phyloP scores from a whole-genome alignment of 2,888 invertebrate species.

The Melanotus villosus region DNA sequence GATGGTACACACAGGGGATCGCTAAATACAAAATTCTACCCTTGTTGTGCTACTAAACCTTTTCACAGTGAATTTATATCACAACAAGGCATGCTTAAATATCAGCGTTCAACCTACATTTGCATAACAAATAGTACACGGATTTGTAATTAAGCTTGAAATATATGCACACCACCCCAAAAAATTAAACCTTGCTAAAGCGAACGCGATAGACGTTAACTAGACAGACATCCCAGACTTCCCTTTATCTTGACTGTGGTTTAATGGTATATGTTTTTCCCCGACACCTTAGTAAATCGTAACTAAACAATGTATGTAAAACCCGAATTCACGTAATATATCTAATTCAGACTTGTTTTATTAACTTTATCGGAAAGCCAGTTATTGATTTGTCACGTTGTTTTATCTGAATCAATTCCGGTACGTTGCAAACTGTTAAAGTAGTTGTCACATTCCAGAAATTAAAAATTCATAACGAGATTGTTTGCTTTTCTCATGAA shows the following conservation, averaged over 20 bases:
- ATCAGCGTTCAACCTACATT: constrained; percentile 11
- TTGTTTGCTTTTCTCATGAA: no score
- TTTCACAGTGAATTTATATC: constrained; percentile 13
- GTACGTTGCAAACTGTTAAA: no score
- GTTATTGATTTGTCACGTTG: no score
- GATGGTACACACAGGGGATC: background rate
- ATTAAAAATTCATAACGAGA: no score
- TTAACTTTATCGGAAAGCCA: no score
- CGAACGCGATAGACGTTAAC: background rate
- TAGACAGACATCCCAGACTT: background rate
- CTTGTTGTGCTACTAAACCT: constrained; percentile 5
- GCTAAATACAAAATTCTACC: background rate
- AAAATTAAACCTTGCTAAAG: background rate
- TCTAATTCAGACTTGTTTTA: no score
- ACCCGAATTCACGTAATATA: no score
- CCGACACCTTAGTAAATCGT: no score
- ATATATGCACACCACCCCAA: constrained; percentile 1
- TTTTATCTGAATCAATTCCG: no score
- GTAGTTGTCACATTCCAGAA: no score
- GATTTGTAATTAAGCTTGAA: constrained; percentile 23
- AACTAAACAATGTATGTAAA: no score
- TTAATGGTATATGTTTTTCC: no score
- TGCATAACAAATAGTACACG: constrained; percentile 22
- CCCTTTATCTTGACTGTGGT: background rate
- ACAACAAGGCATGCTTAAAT: constrained; percentile 7